A percentile compares a stretch with the other conserved stretches of the same genome.
These are phyloP conservation scores for Podiceps cristatus DNA, from an alignment of 2,113 vertebrate genomes.

Conservation along the genomic window DNA sequence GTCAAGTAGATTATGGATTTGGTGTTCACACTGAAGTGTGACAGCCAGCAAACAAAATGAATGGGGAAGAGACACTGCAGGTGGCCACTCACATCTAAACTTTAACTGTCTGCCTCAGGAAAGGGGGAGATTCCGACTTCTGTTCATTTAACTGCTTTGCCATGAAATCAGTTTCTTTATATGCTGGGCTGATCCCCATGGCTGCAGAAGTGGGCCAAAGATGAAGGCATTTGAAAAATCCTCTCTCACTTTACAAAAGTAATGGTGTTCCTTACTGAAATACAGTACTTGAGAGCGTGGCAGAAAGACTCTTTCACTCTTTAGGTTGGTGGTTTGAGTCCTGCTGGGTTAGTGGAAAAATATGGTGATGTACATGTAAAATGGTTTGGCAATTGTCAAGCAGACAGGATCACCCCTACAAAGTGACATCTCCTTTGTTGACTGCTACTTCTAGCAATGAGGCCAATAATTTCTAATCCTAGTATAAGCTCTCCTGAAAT, in stretches of 20 bases:
- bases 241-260: neutral
- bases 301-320: neutral
- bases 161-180: neutral
- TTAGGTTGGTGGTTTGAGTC: neutral
- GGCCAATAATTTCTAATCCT: neutral
- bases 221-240: neutral
- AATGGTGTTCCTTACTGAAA: neutral
- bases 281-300: neutral
- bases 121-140: neutral
- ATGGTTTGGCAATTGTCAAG: neutral
- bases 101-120: neutral
- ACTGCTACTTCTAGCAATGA: neutral
- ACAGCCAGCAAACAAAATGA: neutral
- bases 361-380: neutral
- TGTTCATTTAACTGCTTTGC: neutral
- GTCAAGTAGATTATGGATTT: neutral
- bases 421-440: neutral
- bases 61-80: rapidly evolving
- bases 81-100: rapidly evolving
- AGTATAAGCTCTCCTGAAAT: neutral
- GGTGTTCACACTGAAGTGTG: neutral
- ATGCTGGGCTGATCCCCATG: neutral
- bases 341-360: neutral
- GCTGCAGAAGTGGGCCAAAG: neutral
- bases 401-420: neutral